Evolutionary conservation across 2,113 vertebrate species (phyloP).

Genomic region (Lasiurus borealis): DNA sequence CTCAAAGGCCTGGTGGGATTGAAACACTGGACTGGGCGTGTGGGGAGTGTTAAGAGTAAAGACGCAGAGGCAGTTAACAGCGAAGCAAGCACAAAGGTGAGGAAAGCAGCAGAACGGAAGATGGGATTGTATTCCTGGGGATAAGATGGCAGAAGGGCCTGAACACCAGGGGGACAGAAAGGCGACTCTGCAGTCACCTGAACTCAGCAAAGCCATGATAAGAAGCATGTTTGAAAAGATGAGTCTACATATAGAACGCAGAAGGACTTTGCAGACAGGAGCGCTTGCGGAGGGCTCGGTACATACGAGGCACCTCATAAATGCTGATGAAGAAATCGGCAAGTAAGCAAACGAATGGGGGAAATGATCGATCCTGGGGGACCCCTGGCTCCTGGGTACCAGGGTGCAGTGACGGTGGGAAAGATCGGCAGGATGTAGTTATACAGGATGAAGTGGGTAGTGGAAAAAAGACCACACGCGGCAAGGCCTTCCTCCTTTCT

Average conservation of each 20-base stretch:
- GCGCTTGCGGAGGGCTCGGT: neutral
- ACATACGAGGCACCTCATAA: neutral
- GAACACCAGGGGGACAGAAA: neutral
- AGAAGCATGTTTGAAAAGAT: neutral
- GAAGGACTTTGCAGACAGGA: neutral
- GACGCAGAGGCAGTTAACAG: neutral
- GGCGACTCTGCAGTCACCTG: neutral
- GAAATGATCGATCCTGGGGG: neutral
- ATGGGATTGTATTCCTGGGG: fast-evolving
- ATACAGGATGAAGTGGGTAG: too few species aligned
- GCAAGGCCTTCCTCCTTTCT: neutral
- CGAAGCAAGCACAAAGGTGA: fast-evolving
- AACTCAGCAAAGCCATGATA: neutral
- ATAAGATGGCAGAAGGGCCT: neutral
- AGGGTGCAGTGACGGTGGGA: too few species aligned
- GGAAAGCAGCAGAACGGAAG: neutral
- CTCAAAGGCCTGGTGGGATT: neutral
- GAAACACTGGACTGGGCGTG: neutral
- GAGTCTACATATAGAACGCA: neutral
- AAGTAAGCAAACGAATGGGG: neutral
- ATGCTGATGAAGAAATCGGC: neutral
- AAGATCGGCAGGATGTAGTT: neutral
- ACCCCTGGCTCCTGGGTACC: fast-evolving
- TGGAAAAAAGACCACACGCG: too few species aligned
- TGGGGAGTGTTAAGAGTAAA: neutral